Conservation (phyloP, 2,888 invertebrate species). For the Melieria picta region DNA sequence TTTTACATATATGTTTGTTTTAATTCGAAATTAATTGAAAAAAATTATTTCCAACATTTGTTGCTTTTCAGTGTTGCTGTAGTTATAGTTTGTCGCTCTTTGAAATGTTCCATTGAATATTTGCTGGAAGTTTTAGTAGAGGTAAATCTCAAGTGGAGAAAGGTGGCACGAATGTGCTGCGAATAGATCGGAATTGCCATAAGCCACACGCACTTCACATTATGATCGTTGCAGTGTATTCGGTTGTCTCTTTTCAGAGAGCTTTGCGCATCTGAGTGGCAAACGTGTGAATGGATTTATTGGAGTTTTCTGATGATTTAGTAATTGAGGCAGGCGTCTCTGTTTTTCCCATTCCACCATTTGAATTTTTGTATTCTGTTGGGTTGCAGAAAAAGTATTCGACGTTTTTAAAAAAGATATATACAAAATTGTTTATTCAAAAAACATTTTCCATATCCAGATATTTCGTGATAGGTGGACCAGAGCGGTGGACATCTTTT, state of each 20-base stretch:
- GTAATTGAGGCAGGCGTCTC: conserved; percentile 5
- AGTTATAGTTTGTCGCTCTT: neutral
- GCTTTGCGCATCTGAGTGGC: too few relatives aligned
- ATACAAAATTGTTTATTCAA: too few relatives aligned
- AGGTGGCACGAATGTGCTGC: conserved; percentile 18
- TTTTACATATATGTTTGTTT: conserved; percentile 3
- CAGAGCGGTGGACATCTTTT: too few relatives aligned
- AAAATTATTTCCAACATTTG: conserved; percentile 22
- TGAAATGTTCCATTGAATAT: neutral
- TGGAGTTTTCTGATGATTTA: conserved; percentile 19
- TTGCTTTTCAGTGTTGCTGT: neutral
- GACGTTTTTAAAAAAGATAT: too few relatives aligned
- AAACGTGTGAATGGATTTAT: conserved; percentile 13
- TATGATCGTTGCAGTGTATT: too few relatives aligned
- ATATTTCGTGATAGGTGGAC: too few relatives aligned
- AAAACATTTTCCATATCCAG: too few relatives aligned
- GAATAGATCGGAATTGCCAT: neutral
- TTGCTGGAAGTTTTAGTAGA: conserved; percentile 3
- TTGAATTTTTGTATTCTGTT: too few relatives aligned
- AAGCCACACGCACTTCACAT: too few relatives aligned
- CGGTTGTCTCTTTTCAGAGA: too few relatives aligned
- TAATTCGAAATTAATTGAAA: conserved; percentile 25
- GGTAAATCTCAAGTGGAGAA: conserved; percentile 12
- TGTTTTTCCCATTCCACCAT: neutral
- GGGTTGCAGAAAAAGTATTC: too few relatives aligned